Evolutionary conservation across 2,888 invertebrate genomes (phyloP), one percentile per base, ranked within the genome.

Genomic region (Morinoia aosen): DNA sequence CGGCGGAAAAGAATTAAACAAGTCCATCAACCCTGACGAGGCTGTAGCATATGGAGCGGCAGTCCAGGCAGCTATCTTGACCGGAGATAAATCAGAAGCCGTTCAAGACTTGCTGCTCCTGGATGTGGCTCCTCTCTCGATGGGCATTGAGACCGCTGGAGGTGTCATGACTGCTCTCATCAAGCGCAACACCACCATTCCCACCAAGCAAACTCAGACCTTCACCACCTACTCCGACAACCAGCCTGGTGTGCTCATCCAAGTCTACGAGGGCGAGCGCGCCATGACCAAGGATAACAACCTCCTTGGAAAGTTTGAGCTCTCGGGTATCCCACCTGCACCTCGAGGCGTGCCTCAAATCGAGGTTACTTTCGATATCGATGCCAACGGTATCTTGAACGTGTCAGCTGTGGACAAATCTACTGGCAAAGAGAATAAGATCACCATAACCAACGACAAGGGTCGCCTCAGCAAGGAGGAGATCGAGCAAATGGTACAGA

Each of bases 141-240:
- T 98, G 97, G 99, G 99, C 97, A 99, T 97, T 99, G 48, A 48
- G 48, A 48, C 48, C 48, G 48, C 48, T 48, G 48, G 48, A 48
- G 48, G 48, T 48, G 48, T 48, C 48, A 48, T 48, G 48, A 48
- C 48, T 48, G 48, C 48, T 48, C 48, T 48, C 48, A 48, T 48
- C 48, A 48, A 48, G 48, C 48, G 48, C 48, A 48, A 48, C 48
- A 48, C 48, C 48, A 48, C 48, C 48, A 48, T 48, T 5, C 48
- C 48, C 48, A 48, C 48, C 48, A 48, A 48, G 48, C 48, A 48
- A 48, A 48, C 99, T 0, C 99, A 99, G 97, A 99, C 98, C 76
- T 99, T 99, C 98, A 99, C 99, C 97, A 99, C 99, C 10, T 99
- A 99, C 97, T 98, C 99, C 0, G 99, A 99, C 97, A 99, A 99